phyloP scores from a whole-genome alignment of 2,888 invertebrate species.

The Dasypolia templi region DNA sequence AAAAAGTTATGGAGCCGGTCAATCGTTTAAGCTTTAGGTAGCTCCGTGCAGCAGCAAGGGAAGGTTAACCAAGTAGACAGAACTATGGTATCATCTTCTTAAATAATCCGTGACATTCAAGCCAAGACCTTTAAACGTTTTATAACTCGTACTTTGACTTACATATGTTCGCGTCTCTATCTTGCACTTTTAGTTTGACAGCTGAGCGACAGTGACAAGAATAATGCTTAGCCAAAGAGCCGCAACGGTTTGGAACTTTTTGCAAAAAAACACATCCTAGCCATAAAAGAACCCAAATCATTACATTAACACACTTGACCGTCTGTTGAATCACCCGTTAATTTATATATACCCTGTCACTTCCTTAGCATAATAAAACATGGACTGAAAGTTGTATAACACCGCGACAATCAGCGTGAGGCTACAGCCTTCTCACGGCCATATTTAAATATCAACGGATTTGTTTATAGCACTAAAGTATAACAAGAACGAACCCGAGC shows the following conservation, averaged over 20 bases:
- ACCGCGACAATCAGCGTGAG: constrained; percentile 57
- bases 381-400: constrained; percentile 72
- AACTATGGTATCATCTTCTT: not conserved
- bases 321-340: constrained; percentile 42
- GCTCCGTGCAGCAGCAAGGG: not conserved
- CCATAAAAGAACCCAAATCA: not conserved
- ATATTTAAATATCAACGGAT: constrained; percentile 84
- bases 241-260: too few species aligned
- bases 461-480: constrained; percentile 83
- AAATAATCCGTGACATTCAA: not conserved
- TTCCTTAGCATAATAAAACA: constrained; percentile 75
- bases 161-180: not conserved
- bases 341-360: constrained; percentile 67
- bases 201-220: not conserved
- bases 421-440: constrained; percentile 78
- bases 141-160: too few species aligned
- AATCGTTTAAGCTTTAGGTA: not conserved
- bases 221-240: not conserved
- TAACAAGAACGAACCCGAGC: constrained; percentile 81
- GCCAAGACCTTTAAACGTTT: not conserved
- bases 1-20: too few species aligned
- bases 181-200: not conserved
- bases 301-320: not conserved
- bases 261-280: not conserved
- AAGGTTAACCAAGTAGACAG: not conserved